These are phyloP conservation scores for Oreortyx pictus DNA, from an alignment of 2,797 vertebrate species.

Conservation along the genomic window DNA sequence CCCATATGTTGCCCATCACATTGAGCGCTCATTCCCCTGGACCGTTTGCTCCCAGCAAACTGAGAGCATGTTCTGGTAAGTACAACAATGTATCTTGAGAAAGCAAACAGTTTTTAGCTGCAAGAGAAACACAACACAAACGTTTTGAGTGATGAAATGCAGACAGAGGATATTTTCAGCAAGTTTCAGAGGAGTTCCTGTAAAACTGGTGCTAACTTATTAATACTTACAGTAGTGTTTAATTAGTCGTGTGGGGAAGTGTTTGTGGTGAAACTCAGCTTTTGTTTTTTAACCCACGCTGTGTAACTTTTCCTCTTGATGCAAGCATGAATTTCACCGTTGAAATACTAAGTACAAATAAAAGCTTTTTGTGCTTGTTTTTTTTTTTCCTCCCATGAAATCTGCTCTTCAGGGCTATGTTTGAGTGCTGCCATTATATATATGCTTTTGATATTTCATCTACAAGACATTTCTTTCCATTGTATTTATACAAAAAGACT, in stretches of 20 bases:
- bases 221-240: neutral
- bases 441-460: neutral
- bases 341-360: neutral
- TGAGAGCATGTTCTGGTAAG: constrained; percentile 20
- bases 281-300: neutral
- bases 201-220: neutral
- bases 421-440: neutral
- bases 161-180: constrained; percentile 4
- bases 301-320: neutral
- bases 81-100: constrained; percentile 20
- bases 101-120: constrained; percentile 34
- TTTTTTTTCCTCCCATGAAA: neutral
- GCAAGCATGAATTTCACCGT: neutral
- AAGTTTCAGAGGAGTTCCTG: neutral
- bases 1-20: constrained; percentile 51
- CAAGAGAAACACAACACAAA: constrained; percentile 11
- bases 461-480: neutral
- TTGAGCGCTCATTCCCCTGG: neutral
- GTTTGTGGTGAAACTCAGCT: neutral
- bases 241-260: neutral
- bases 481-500: neutral
- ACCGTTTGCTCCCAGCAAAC: constrained; percentile 24
- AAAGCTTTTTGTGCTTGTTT: neutral
- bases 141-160: constrained; percentile 11
- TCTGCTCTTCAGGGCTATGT: neutral